Evolutionary conservation across 2,888 invertebrate genomes (phyloP), one percentile per base, ranked within the genome.

Genomic region (Agapetus fuscipes): DNA sequence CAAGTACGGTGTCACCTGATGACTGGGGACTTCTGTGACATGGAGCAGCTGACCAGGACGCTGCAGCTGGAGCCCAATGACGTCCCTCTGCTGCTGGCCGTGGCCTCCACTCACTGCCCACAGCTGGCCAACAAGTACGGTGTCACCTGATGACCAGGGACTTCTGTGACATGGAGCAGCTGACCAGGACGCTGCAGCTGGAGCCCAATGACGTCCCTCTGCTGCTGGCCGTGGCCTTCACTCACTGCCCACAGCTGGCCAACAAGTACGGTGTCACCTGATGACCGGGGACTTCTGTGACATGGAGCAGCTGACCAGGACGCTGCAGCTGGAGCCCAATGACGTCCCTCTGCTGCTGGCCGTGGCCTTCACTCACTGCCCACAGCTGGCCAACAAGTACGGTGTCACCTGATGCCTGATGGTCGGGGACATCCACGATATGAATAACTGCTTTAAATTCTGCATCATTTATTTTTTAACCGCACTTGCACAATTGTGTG

Each of bases 51-150:
- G 12, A 84, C 83, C 1, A 74, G 74, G 17, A 74, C 81, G 0
- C 64, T 89, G 34, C 80, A 84, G 57, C 71, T 91, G 41, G 87
- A 90, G 52, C 78, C 81, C 13, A 88, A 86, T 51, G 93, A 93
- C 61, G 78, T 93, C 6, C 90, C 90, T 0, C 64, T 93, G 11
- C 61, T 93, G 28, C 66, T 91, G 36, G 86, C 91, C 0, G 80
- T 91, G 20, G 90, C 90, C 10, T 83, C 86, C 1, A 86, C 88
- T 3, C 89, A 91, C 57, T 80, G 87, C n/a, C 90, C 90, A 9
- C 79, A 83, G 63, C 76, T 88, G 29, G 79, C 83, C 2, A 73
- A 78, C 35, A 78, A 82, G 68, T 87, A 85, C 58, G 86, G 87
- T 17, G 72, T 88, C 72, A 85, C 61, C 56, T 87, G 20, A 68